phyloP scores from a whole-genome alignment of 1,140 invertebrate species.

The Riptortus pedestris region DNA sequence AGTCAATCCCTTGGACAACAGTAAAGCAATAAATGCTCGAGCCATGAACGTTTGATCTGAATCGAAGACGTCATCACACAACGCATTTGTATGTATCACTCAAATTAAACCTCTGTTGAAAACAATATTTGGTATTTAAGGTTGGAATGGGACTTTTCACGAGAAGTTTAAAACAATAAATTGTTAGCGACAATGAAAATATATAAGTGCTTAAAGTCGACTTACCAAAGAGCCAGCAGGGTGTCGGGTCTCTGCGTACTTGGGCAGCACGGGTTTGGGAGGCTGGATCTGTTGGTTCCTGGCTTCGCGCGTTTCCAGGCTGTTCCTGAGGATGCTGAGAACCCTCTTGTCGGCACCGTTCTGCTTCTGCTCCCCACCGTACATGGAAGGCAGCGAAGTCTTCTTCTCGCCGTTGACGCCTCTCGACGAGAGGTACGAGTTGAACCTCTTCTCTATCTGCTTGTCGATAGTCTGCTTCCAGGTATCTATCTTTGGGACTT shows the following conservation, averaged over 20 bases:
- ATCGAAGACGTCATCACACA: too few relatives aligned
- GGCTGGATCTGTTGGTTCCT: constrained; percentile 41
- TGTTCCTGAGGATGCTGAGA: constrained; percentile 53
- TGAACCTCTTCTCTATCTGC: constrained; percentile 44
- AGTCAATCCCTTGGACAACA: too few relatives aligned
- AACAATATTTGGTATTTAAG: too few relatives aligned
- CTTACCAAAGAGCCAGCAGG: constrained; percentile 10
- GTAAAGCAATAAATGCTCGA: too few relatives aligned
- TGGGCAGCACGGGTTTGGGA: background rate
- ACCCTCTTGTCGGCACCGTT: constrained; percentile 50
- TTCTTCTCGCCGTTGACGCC: constrained; percentile 27
- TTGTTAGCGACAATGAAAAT: background rate
- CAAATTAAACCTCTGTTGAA: too few relatives aligned
- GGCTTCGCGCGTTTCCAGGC: constrained; percentile 53
- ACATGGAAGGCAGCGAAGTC: background rate
- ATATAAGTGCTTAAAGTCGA: too few relatives aligned
- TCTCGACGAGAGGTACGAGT: constrained; percentile 30
- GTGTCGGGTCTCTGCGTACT: background rate
- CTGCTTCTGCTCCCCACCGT: background rate
- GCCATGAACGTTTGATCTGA: too few relatives aligned
- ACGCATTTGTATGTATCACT: too few relatives aligned
- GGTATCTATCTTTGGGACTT: constrained; percentile 40
- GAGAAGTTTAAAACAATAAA: background rate
- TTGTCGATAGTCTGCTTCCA: constrained; percentile 45
- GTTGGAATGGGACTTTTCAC: too few relatives aligned